Conservation (phyloP, 2,797 vertebrate species). For the Monodelphis domestica region DNA sequence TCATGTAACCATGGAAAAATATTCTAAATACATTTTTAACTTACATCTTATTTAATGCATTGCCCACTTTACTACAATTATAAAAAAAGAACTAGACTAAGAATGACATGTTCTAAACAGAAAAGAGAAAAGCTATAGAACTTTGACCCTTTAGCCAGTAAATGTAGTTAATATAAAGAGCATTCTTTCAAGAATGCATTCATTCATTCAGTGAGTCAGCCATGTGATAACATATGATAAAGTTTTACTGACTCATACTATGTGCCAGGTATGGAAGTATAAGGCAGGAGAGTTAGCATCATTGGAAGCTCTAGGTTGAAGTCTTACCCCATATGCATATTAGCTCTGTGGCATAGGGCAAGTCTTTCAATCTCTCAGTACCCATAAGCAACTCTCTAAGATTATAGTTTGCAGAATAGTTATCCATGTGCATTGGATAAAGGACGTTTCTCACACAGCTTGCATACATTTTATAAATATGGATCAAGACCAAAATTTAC, state of each 20-base stretch:
- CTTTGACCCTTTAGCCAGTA: neutral
- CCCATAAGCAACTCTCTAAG: neutral
- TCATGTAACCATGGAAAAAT: too few relatives aligned
- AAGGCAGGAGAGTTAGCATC: neutral
- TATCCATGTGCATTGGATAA: neutral
- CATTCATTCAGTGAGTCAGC: neutral
- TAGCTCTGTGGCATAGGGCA: neutral
- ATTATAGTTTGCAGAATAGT: neutral
- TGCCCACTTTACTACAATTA: neutral
- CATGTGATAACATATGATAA: too few relatives aligned
- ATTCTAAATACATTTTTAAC: too few relatives aligned
- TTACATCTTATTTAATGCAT: too few relatives aligned
- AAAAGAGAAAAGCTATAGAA: neutral
- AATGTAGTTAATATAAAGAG: neutral
- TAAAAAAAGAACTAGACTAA: neutral
- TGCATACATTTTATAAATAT: too few relatives aligned
- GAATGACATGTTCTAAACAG: neutral
- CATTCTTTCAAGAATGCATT: neutral
- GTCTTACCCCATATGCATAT: too few relatives aligned
- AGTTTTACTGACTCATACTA: neutral
- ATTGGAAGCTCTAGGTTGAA: neutral
- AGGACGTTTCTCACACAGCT: neutral
- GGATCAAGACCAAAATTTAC: neutral
- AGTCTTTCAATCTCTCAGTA: neutral
- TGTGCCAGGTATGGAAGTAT: neutral